A percentile compares a stretch with the other conserved stretches of the same genome.
Conservation (phyloP, 2,888 invertebrate species). For the Hofmannophila pseudospretella region DNA sequence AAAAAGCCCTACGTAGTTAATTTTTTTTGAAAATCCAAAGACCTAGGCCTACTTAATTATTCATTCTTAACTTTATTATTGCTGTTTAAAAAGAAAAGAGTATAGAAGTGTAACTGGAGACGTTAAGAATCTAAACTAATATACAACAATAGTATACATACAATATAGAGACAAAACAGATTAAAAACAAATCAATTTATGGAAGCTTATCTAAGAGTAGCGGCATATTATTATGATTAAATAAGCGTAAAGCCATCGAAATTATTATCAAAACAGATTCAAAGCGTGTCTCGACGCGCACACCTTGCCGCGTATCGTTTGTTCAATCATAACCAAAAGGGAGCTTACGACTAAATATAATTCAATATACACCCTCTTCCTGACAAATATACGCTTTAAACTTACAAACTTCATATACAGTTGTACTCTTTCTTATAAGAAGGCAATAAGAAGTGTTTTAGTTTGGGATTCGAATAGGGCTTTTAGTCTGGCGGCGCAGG, state of each 20-base stretch:
- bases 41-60: too few relatives aligned
- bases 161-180: too few relatives aligned
- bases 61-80: too few relatives aligned
- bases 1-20: too few relatives aligned
- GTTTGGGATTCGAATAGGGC: constrained; percentile 11
- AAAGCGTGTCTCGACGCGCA: constrained; percentile 44
- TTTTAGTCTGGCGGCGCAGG: constrained; percentile 51
- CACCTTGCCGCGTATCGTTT: constrained; percentile 73
- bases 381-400: constrained; percentile 64
- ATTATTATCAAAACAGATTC: constrained; percentile 21
- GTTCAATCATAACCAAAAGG: constrained; percentile 64
- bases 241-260: constrained; percentile 21
- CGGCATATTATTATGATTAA: not conserved
- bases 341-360: constrained; percentile 74
- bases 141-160: too few relatives aligned
- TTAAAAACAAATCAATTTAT: too few relatives aligned
- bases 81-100: too few relatives aligned
- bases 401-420: constrained; percentile 33
- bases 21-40: too few relatives aligned
- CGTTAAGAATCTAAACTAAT: too few relatives aligned
- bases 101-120: too few relatives aligned
- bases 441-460: constrained; percentile 32
- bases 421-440: constrained; percentile 24
- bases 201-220: too few relatives aligned
- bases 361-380: constrained; percentile 76